Conservation (phyloP, 1,140 invertebrate species). For the Bombyx mori region ASM3026992v2 NC_085124.1:1674501-1675000, state of each 20-base stretch:
- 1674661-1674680: conserved; percentile 90
- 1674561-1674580: conserved; percentile 43
- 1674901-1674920: conserved; percentile 94
- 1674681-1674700: conserved; percentile 49
- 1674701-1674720: conserved; percentile 10
- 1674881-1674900: not conserved
- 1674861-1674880: conserved; percentile 68
- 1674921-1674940: conserved; percentile 75
- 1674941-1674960: too few relatives aligned
- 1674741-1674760: conserved; percentile 71
- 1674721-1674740: conserved; percentile 96
- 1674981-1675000: conserved; percentile 80
- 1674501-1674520: conserved; percentile 1
- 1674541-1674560: conserved; percentile 97
- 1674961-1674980: too few relatives aligned
- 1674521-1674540: conserved; percentile 54
- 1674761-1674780: too few relatives aligned
- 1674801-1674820: conserved; percentile 83
- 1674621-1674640: conserved; percentile 91
- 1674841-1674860: conserved; percentile 89
- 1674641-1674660: conserved; percentile 91
- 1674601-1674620: too few relatives aligned
- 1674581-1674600: too few relatives aligned
- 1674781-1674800: too few relatives aligned
- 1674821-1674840: conserved; percentile 94